Evolutionary conservation across 2,113 vertebrate genomes (phyloP).

Genomic region (Podarcis muralis): DNA sequence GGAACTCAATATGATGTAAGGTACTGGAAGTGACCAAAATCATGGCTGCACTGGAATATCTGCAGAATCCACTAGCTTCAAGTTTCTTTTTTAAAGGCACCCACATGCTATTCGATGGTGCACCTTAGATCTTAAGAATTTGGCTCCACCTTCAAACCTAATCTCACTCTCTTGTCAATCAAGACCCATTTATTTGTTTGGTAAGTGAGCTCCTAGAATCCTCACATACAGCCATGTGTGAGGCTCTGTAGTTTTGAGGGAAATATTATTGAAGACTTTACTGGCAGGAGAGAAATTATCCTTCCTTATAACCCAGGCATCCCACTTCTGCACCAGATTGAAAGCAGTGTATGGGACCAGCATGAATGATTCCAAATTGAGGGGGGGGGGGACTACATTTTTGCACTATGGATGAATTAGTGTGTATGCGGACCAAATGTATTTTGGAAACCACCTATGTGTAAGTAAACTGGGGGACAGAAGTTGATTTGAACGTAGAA

Average conservation of each 20-base stretch:
- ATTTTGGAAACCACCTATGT: background rate
- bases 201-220: background rate
- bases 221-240: background rate
- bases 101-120: background rate
- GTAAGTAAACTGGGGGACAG: background rate
- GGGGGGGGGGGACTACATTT: no score
- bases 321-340: background rate
- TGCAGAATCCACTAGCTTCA: background rate
- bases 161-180: background rate
- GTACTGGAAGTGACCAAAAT: slow-evolving; percentile 27
- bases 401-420: no score
- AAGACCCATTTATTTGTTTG: background rate
- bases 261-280: background rate
- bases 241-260: background rate
- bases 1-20: slow-evolving; percentile 34
- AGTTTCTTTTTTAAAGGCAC: background rate
- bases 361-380: no score
- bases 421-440: background rate
- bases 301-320: background rate
- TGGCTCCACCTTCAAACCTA: background rate
- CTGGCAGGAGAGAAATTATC: background rate
- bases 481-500: background rate
- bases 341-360: no score
- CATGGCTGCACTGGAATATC: background rate
- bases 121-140: background rate